Evolutionary conservation across 2,797 vertebrate species (phyloP).

Genomic region (Gorsachius magnificus): DNA sequence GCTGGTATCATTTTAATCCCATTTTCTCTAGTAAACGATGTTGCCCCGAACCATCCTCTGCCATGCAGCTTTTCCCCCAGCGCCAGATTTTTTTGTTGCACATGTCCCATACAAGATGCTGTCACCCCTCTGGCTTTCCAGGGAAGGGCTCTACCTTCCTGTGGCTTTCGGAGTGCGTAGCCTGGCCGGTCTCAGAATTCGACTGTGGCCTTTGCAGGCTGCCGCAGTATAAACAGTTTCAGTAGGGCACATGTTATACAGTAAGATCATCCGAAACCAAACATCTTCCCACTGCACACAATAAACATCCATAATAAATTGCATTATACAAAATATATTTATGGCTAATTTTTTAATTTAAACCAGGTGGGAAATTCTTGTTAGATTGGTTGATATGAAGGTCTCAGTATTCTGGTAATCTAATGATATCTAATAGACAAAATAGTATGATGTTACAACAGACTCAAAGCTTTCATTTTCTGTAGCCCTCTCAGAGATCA

Average conservation of each 20-base stretch:
- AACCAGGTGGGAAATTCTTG: constrained; percentile 64
- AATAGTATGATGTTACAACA: constrained; percentile 67
- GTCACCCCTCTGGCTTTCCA: constrained; percentile 1
- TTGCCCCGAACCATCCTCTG: neutral
- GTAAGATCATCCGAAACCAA: constrained; percentile 47
- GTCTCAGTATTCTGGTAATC: constrained; percentile 63
- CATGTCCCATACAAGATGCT: neutral
- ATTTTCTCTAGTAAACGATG: neutral
- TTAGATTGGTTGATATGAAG: constrained; percentile 64
- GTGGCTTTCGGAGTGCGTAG: neutral
- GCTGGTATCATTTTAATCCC: neutral
- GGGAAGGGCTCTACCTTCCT: constrained; percentile 14
- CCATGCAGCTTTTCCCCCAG: neutral
- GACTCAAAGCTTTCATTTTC: constrained; percentile 64
- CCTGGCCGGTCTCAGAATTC: neutral
- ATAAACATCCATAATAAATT: constrained; percentile 68
- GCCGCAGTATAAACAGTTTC: constrained; percentile 33
- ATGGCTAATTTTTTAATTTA: constrained; percentile 70
- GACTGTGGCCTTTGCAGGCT: neutral
- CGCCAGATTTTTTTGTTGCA: neutral
- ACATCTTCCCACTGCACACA: constrained; percentile 53
- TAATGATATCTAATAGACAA: constrained; percentile 72
- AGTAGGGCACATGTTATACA: constrained; percentile 5
- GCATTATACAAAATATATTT: constrained; percentile 69
- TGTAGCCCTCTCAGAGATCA: constrained; percentile 63